A percentile compares a stretch with the other conserved stretches of the same genome.
These are phyloP conservation scores for Tyrannus savana DNA, from an alignment of 2,113 vertebrate species.

Conservation along the genomic window DNA sequence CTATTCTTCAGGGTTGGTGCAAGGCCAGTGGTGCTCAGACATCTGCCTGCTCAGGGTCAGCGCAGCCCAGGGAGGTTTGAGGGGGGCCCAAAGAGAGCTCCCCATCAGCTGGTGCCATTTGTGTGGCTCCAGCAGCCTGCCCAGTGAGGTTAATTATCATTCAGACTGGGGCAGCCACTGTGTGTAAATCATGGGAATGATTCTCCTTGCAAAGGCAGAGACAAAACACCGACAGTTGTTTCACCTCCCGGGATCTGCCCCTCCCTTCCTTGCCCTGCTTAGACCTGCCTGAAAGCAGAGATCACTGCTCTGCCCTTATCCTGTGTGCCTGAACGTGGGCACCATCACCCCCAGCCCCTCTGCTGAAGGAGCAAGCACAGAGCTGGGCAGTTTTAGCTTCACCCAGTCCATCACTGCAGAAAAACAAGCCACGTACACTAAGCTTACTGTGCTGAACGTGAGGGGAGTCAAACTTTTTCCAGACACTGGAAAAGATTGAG, in stretches of 20 bases:
- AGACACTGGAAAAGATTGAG: conserved; percentile 21
- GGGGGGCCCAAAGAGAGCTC: neutral
- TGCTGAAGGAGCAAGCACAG: neutral
- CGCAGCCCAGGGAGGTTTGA: rapidly evolving
- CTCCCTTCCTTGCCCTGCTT: neutral
- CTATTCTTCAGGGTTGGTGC: conserved; percentile 64
- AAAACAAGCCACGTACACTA: neutral
- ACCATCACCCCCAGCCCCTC: neutral
- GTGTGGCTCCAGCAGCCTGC: neutral
- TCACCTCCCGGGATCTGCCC: neutral
- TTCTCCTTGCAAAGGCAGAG: neutral
- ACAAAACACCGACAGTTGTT: neutral
- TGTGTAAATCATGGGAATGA: neutral
- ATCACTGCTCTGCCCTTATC: neutral
- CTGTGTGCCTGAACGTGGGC: neutral
- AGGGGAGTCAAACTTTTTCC: neutral
- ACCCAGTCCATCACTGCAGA: neutral
- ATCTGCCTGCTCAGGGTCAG: conserved; percentile 54
- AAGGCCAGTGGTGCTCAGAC: conserved; percentile 60
- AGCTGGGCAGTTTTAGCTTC: neutral
- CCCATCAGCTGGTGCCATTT: neutral
- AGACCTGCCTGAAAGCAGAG: neutral
- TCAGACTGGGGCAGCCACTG: neutral
- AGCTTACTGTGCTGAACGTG: neutral
- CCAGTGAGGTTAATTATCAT: neutral